These are phyloP conservation scores for Oscheius sp. DNA, from an alignment of 2,888 invertebrate genomes.

Conservation along the genomic window DNA sequence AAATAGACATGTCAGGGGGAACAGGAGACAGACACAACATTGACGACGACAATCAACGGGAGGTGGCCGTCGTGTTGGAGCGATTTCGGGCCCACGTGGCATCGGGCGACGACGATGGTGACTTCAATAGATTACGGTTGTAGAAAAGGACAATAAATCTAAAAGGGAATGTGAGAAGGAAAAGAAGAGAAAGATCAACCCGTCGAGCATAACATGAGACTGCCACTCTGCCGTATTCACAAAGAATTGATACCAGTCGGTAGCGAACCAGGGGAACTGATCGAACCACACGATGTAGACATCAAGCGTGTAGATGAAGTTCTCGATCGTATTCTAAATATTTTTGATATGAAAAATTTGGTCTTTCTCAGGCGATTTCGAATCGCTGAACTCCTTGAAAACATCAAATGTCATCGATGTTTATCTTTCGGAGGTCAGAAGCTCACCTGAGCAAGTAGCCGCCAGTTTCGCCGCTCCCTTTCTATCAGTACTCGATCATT, in stretches of 20 bases:
- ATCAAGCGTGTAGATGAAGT: constrained; percentile 22
- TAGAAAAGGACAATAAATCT: constrained; percentile 21
- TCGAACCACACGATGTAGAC: constrained; percentile 11
- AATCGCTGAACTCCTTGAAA: neutral
- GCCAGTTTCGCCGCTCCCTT: constrained; percentile 23
- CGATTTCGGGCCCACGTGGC: neutral
- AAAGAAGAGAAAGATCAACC: too few relatives aligned
- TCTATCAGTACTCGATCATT: neutral
- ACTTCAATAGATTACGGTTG: neutral
- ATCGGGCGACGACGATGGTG: neutral
- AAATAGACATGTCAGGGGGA: too few relatives aligned
- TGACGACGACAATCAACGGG: too few relatives aligned
- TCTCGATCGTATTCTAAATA: constrained; percentile 23
- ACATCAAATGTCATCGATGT: too few relatives aligned
- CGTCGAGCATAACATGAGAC: constrained; percentile 26
- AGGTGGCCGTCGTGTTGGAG: too few relatives aligned
- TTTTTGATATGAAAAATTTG: neutral
- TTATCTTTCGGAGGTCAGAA: neutral
- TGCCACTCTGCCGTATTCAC: constrained; percentile 22
- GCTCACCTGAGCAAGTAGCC: constrained; percentile 17
- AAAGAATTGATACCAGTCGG: constrained; percentile 24
- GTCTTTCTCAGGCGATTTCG: neutral
- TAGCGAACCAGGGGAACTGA: constrained; percentile 6
- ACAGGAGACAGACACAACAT: too few relatives aligned
- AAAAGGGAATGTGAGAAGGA: neutral